Evolutionary conservation across 1,140 invertebrate species (phyloP), one percentile per base, ranked within the genome.

Genomic region (Magallana angulata): DNA sequence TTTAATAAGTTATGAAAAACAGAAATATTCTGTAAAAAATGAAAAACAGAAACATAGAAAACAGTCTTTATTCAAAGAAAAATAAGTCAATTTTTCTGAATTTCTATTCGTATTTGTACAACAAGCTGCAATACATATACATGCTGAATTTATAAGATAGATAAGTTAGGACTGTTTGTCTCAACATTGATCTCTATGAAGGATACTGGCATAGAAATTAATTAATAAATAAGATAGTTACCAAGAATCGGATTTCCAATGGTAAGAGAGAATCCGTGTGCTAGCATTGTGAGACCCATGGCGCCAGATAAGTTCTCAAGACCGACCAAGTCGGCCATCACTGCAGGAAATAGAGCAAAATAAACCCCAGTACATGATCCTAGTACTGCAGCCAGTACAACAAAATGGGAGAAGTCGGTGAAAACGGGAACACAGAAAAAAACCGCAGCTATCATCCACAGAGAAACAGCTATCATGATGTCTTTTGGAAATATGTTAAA

Each of bases 161-260:
- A 48, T 48, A 48, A 48, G 5, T 2, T 5, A 48, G 2, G 5
- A 5, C 36, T 48, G 2, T 48, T 48, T 48, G 36, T 5, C 36
- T 48, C 2, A 48, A 5, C 36, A 48, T 48, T 48, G 36, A 48
- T 48, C 36, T 48, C 36, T 48, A 48, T 4, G 1, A 48, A 48
- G 36, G 5, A 48, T 48, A 48, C 36, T 48, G 0, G 36, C 36
- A 48, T 24, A 24, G 24, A 24, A 24, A 24, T 24, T 24, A 24
- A 24, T 24, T 24, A 48, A 48, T 48, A 48, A 48, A 48, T 48
- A 2, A 48, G 5, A 4, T 80, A 80, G 11, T 7, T 36, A 84
- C 82, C 82, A n/a, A 84, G 14, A 24, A 84, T 84, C 7, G 57
- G 82, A 48, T 36, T 62, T 62, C 56, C 57, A 14, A 84, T 84